Base-by-base conservation (phyloP, 2,888 invertebrate species). In the Zele albiditarsus region DNA sequence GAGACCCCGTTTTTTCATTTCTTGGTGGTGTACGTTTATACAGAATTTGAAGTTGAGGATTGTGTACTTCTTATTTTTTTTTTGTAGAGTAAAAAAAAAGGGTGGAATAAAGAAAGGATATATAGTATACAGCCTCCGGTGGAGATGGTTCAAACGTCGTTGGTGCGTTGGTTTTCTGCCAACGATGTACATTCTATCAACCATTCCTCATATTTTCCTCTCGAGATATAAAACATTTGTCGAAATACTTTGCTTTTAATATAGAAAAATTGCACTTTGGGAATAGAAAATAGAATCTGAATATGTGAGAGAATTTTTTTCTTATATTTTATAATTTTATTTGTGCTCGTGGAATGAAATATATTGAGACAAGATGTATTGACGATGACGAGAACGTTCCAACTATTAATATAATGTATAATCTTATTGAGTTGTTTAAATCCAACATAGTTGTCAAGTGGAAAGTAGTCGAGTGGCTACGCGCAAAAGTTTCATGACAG, bases 371-470 rank as follows among this genome's bases (percentile, higher is more conserved):
- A 31, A 53, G 46, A 72, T 66, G 49, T 31, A 66, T 65, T 27
- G 46, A 66, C 33, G 57, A 66, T 66, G 72, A 73, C 27, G 57
- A 67, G 25, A 66, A 14, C 28, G 20, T 31, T 14, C 33, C 28
- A 31, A 31, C 28, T 27, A 16, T 5, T 25, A 67, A 16, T 60
- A 14, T 38, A 28, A 33, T 38, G 16, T 28, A 16, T 31, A 6
- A 53, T 23, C 20, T 20, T 53, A 20, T 53, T 20, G 20, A 53
- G 23, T 53, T 27, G 20, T 20, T 38, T 33, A 33, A 49, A 73
- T 38, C 31, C 73, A 33, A 67, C 49, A 42, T 42, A 46, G 69
- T 68, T 74, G 63, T 74, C 75, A 63, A 66, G 76, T 71, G 73
- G 67, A 58, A 42, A 58, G 33, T 38, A 72, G 62, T 38, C 63